These are phyloP conservation scores for Apamea monoglypha DNA, from an alignment of 2,888 invertebrate species.

Conservation along the genomic window DNA sequence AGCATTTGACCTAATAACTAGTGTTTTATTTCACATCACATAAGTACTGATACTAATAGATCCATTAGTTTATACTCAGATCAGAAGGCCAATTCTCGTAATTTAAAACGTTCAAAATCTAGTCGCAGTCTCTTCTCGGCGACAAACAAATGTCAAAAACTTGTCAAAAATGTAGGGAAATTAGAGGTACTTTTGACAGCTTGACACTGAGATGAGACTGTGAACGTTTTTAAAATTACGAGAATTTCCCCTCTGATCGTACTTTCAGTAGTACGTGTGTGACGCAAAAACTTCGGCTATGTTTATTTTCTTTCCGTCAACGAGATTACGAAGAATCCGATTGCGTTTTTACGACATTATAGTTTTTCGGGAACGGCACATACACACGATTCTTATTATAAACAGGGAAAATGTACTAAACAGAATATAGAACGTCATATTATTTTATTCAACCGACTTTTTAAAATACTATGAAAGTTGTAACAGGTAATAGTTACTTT, in stretches of 20 bases:
- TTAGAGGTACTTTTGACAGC: too few species aligned
- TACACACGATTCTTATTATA: slow-evolving; percentile 4
- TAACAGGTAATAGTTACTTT: not conserved
- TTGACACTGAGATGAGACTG: too few species aligned
- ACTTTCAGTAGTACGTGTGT: not conserved
- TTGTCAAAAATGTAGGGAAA: too few species aligned
- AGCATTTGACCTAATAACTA: slow-evolving; percentile 10
- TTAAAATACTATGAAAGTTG: not conserved
- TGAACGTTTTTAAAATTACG: too few species aligned
- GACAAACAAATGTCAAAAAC: too few species aligned
- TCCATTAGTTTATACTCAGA: slow-evolving; percentile 34
- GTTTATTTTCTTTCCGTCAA: slow-evolving; percentile 54
- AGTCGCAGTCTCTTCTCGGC: too few species aligned
- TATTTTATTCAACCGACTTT: not conserved
- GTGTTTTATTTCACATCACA: slow-evolving; percentile 11
- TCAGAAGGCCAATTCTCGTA: too few species aligned
- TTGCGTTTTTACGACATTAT: slow-evolving; percentile 49
- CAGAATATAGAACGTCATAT: not conserved
- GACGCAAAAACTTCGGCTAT: slow-evolving; percentile 27
- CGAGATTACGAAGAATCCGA: slow-evolving; percentile 45
- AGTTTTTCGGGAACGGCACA: slow-evolving; percentile 22
- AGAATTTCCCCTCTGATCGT: too few species aligned
- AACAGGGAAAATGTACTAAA: slow-evolving; percentile 1
- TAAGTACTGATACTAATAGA: slow-evolving; percentile 5
- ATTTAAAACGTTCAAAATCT: too few species aligned